Evolutionary conservation across 2,113 vertebrate genomes (phyloP).

Genomic region (rat (Rattus norvegicus)): DNA sequence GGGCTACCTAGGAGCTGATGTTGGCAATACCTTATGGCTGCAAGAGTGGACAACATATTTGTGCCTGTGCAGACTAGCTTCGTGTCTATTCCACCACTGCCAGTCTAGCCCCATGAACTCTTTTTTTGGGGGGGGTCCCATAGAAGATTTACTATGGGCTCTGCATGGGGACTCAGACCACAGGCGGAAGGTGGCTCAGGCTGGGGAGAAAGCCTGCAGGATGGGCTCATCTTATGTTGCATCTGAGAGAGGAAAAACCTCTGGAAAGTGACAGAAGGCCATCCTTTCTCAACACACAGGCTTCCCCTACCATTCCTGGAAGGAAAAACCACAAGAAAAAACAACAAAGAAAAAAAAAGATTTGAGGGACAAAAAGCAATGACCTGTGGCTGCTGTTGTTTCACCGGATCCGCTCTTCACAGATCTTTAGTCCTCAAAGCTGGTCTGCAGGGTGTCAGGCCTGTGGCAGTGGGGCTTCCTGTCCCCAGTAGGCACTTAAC

Average conservation of each 20-base stretch:
- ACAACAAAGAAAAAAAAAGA: not conserved
- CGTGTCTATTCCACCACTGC: not conserved
- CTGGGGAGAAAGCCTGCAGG: not conserved
- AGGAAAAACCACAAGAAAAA: not conserved
- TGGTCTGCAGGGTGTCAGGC: not conserved
- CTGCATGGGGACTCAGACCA: not conserved
- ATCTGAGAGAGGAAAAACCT: not conserved
- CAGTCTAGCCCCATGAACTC: not conserved
- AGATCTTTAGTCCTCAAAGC: not conserved
- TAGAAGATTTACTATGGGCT: not conserved
- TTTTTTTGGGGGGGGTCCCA: not conserved
- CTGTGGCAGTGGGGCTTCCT: not conserved
- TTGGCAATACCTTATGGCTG: not conserved
- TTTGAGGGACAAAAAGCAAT: not conserved
- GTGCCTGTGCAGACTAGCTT: not conserved
- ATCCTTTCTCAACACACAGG: not conserved
- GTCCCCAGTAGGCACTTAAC: not conserved
- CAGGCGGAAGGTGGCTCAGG: not conserved
- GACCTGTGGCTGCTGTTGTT: not conserved
- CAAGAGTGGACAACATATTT: accelerated
- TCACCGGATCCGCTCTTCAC: not conserved
- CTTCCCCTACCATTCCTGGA: constrained; percentile 12
- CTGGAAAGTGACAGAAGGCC: constrained; percentile 33
- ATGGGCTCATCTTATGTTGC: not conserved
- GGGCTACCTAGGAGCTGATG: not conserved